These are phyloP conservation scores for Galendromus occidentalis DNA, from an alignment of 1,140 invertebrate genomes.

Conservation along the genomic window DNA sequence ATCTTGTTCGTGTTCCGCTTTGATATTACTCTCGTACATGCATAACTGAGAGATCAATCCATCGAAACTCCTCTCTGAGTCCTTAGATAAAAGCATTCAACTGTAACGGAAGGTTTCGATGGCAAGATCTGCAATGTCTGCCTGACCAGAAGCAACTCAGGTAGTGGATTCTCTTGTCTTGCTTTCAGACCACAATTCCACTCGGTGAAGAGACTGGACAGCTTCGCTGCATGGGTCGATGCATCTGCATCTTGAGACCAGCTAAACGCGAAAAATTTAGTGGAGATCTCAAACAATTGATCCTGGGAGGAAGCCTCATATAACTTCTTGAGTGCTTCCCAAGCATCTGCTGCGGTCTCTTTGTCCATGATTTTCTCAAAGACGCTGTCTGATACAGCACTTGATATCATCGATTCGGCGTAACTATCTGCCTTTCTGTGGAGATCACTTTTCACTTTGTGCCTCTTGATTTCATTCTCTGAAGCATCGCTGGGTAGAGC, in stretches of 20 bases:
- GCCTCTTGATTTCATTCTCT: not conserved
- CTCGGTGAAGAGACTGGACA: too few species aligned
- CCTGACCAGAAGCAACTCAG: not conserved
- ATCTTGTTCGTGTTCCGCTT: not conserved
- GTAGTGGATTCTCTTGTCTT: not conserved
- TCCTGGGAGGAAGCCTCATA: slow-evolving; percentile 9
- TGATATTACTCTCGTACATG: slow-evolving; percentile 8
- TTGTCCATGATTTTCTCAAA: slow-evolving; percentile 13
- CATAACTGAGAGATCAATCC: not conserved
- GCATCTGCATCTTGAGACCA: not conserved
- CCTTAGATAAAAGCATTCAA: slow-evolving; percentile 3
- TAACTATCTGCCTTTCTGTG: not conserved
- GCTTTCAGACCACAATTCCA: not conserved
- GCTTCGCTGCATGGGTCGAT: not conserved
- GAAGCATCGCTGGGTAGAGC: not conserved
- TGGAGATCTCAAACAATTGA: slow-evolving; percentile 10
- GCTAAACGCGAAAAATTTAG: slow-evolving; percentile 5
- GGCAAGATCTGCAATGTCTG: slow-evolving; percentile 8
- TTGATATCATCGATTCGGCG: slow-evolving; percentile 8
- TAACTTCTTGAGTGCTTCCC: slow-evolving; percentile 5
- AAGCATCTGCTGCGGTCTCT: not conserved
- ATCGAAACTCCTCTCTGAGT: not conserved
- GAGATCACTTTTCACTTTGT: not conserved
- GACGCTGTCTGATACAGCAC: not conserved
- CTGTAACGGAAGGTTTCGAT: not conserved